These are phyloP conservation scores for Pedetes capensis DNA, from an alignment of 2,113 vertebrate genomes.

Conservation along the genomic window DNA sequence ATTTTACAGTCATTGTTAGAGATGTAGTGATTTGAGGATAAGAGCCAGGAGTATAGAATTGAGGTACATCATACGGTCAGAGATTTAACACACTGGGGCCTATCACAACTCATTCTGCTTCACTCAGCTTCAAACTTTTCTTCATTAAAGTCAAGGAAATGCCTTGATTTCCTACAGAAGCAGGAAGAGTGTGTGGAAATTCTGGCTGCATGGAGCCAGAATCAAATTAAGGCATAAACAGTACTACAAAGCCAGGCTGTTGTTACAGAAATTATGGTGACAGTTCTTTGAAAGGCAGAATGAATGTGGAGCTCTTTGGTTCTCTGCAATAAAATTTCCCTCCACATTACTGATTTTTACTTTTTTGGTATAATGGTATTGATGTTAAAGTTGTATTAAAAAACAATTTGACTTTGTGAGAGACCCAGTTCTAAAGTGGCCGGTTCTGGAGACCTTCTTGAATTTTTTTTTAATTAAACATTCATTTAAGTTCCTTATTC, in stretches of 20 bases:
- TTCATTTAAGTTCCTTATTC: slow-evolving; percentile 48
- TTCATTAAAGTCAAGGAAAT: slow-evolving; percentile 59
- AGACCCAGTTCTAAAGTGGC: background rate
- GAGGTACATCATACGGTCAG: background rate
- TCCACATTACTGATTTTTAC: slow-evolving; percentile 57
- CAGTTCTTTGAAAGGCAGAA: slow-evolving; percentile 72
- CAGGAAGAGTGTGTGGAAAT: slow-evolving; percentile 23
- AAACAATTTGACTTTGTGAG: slow-evolving; percentile 63
- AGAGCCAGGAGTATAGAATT: background rate
- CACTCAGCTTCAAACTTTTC: slow-evolving; percentile 1
- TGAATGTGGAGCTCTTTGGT: slow-evolving; percentile 60
- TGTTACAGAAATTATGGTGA: slow-evolving; percentile 69
- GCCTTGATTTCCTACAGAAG: slow-evolving; percentile 35
- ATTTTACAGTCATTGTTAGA: background rate
- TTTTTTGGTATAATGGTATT: slow-evolving; percentile 63
- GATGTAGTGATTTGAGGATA: background rate
- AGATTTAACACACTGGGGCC: slow-evolving; percentile 25
- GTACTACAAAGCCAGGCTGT: slow-evolving; percentile 70
- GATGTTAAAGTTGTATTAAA: slow-evolving; percentile 58
- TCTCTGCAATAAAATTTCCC: slow-evolving; percentile 33
- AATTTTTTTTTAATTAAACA: slow-evolving; percentile 66
- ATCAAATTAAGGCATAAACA: slow-evolving; percentile 45
- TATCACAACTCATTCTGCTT: background rate
- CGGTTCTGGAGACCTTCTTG: slow-evolving; percentile 60
- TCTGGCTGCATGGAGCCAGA: background rate